Conservation (phyloP, 2,113 vertebrate genomes). For the Strix uralensis region DNA sequence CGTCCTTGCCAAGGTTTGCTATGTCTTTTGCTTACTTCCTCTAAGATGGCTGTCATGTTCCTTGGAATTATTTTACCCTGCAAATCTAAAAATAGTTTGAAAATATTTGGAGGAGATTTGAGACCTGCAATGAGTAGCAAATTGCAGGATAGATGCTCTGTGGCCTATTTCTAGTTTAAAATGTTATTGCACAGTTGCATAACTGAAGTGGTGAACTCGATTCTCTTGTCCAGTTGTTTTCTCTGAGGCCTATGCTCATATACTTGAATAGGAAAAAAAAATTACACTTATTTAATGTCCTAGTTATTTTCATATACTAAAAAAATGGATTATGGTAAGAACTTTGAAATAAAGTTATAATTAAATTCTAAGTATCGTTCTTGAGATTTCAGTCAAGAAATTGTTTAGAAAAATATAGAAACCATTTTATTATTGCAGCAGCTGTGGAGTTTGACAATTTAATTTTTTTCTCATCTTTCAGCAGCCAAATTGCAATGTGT, state of each 20-base stretch:
- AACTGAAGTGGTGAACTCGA: not conserved
- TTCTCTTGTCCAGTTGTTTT: not conserved
- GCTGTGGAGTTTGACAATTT: not conserved
- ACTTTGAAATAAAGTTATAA: not conserved
- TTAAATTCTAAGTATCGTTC: not conserved
- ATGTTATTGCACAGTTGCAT: not conserved
- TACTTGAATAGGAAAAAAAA: not conserved
- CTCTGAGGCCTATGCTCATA: not conserved
- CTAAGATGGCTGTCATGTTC: not conserved
- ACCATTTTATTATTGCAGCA: not conserved
- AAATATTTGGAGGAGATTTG: constrained; percentile 5
- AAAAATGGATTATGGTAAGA: not conserved
- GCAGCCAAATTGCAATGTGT: not conserved
- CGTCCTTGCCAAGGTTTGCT: not conserved
- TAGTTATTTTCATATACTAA: not conserved
- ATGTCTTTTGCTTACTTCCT: not conserved
- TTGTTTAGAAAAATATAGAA: not conserved
- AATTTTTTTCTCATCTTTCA: not conserved
- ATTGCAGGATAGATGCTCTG: not conserved
- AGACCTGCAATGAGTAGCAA: not conserved
- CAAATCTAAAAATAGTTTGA: constrained; percentile 15
- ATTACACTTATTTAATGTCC: not conserved
- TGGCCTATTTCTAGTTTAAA: constrained; percentile 27
- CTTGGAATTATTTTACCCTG: not conserved
- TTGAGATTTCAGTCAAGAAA: not conserved